Evolutionary conservation across 2,113 vertebrate species (phyloP).

Genomic region (Corythoichthys haematopterus): DNA sequence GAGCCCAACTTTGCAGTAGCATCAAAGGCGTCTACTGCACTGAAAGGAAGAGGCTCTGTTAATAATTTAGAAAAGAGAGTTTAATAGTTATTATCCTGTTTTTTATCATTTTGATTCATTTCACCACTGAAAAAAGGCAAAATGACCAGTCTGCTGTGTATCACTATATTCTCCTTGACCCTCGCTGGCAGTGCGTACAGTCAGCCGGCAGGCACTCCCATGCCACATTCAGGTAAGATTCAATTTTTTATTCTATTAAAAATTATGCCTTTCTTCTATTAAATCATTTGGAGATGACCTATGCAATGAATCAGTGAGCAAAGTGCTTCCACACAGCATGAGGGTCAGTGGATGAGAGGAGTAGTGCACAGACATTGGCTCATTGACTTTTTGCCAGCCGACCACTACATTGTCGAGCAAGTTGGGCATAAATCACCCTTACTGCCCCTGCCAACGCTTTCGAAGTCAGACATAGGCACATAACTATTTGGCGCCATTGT

Average conservation of each 20-base stretch:
- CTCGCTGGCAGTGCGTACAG: conserved; percentile 79
- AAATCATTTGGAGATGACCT: conserved; percentile 5
- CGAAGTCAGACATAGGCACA: conserved; percentile 23
- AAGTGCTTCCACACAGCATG: conserved; percentile 39
- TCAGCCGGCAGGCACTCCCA: conserved; percentile 49
- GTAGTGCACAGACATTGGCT: conserved; percentile 39
- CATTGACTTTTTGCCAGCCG: conserved; percentile 42
- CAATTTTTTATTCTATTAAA: background rate
- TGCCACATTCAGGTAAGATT: conserved; percentile 79
- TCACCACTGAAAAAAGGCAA: conserved; percentile 62
- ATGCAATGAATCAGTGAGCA: conserved; percentile 7
- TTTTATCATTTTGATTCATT: conserved; percentile 12
- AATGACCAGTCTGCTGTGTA: conserved; percentile 83
- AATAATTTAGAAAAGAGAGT: background rate
- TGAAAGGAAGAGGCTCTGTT: conserved; percentile 19
- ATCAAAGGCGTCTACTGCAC: conserved; percentile 57
- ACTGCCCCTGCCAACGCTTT: conserved; percentile 17
- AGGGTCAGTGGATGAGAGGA: conserved; percentile 43
- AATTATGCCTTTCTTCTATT: background rate
- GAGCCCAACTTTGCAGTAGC: conserved; percentile 69
- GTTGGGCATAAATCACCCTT: conserved; percentile 47
- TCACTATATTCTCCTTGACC: conserved; percentile 81
- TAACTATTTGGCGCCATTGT: conserved; percentile 13
- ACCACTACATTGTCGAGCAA: conserved; percentile 27
- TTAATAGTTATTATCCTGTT: no score